Conservation (phyloP, 2,797 vertebrate species). For the Silurus aristotelis region DNA sequence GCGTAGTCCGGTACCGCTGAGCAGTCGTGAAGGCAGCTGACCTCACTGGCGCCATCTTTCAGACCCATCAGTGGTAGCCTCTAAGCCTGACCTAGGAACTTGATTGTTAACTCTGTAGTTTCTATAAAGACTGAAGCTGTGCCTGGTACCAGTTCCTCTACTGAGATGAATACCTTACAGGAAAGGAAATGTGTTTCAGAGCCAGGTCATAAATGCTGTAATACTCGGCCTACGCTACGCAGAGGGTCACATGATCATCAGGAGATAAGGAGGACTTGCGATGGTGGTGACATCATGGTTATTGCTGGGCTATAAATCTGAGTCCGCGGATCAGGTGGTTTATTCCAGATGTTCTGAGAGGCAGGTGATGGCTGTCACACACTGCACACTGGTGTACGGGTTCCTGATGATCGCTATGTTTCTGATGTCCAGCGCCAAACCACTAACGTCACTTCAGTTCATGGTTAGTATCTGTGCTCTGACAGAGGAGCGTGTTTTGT, state of each 20-base stretch:
- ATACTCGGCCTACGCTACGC: not conserved
- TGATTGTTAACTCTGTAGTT: too few relatives aligned
- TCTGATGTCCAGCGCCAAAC: constrained; percentile 64
- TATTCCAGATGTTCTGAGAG: not conserved
- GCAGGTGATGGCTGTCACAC: constrained; percentile 40
- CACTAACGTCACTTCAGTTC: constrained; percentile 66
- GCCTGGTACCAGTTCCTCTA: not conserved
- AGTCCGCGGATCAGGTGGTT: constrained; percentile 4
- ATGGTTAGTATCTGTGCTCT: constrained; percentile 53
- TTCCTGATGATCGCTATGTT: constrained; percentile 40
- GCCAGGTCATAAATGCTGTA: not conserved
- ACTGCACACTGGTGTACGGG: constrained; percentile 38
- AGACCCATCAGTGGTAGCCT: not conserved
- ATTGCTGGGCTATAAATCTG: constrained; percentile 41
- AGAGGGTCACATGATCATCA: constrained; percentile 6
- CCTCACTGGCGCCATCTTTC: too few relatives aligned
- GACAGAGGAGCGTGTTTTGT: not conserved
- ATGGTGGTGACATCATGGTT: constrained; percentile 40
- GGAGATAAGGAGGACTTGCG: not conserved
- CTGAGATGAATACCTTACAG: not conserved
- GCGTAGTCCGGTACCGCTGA: too few relatives aligned
- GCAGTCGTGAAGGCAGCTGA: too few relatives aligned
- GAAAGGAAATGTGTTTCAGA: not conserved
- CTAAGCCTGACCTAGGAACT: not conserved
- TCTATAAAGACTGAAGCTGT: not conserved